Evolutionary conservation across 2,113 vertebrate genomes (phyloP), one percentile per base, ranked within the genome.

Genomic region (Solea senegalensis): DNA sequence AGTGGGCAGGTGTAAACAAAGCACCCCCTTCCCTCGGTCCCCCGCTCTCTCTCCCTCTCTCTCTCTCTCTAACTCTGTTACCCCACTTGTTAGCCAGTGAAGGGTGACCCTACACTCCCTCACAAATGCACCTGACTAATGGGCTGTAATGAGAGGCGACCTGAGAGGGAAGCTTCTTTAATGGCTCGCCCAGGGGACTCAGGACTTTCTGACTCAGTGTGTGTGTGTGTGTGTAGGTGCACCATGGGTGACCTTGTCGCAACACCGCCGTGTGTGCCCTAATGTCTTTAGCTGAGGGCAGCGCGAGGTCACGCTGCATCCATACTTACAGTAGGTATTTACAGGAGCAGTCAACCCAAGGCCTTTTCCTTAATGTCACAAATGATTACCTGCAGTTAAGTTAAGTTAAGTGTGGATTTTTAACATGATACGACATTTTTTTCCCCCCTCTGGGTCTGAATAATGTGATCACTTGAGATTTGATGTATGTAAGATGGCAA

Each of bases 271-370:
- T 95, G 94, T 94, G 93, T 84, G 93, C 92, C 88, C 93, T 98
- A 97, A 98, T 94, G 78, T 94, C 94, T 96, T 98, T 97, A 98
- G 92, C 91, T 91, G 83, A 93, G 93, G 93, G 92, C 93, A 95
- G 93, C 71, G 46, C 86, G 92, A 95, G 93, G 93, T 92, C 90
- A 91, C 72, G 60, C 54, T 71, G 60, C 70, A 40, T 68, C 49
- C 71, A 58, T 26, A 53, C 72, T 67, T 81, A 57, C 78, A 73
- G 71, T 54, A 45, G 81, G 81, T 57, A 4, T 62, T 76, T 44
- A 63, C 58, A 65, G 14, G 28, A 59, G 27, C 11, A 2, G 57
- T 51, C 15, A 12, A 73, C 50, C 50, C 15, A 8, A 63, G 66
- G 71, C 63, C 57, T 78, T 66, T 72, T 53, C 64, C 61, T 78